These are phyloP conservation scores for Polylopha cassiicola DNA, from an alignment of 2,888 invertebrate genomes.

Conservation along the genomic window DNA sequence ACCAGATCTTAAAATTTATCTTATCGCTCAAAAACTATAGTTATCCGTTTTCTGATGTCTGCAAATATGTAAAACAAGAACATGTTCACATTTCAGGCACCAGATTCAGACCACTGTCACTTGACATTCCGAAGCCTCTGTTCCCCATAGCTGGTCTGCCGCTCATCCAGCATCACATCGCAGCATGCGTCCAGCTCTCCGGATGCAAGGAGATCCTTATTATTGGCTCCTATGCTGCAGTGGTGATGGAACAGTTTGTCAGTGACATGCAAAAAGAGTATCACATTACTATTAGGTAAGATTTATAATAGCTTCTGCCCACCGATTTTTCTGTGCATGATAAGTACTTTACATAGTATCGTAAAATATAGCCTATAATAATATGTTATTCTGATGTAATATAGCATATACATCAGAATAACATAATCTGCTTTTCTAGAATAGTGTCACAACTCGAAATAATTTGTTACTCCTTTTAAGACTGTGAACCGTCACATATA, in stretches of 20 bases:
- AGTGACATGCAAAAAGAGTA: slow-evolving; percentile 90
- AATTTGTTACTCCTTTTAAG: too few species aligned
- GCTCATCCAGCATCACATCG: slow-evolving; percentile 97
- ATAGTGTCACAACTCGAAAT: too few species aligned
- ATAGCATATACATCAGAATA: too few species aligned
- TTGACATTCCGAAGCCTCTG: slow-evolving; percentile 98
- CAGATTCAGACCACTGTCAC: slow-evolving; percentile 95
- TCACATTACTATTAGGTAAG: slow-evolving; percentile 86
- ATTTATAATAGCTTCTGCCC: too few species aligned
- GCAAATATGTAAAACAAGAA: slow-evolving; percentile 6
- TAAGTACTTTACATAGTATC: too few species aligned
- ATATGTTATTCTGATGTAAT: too few species aligned
- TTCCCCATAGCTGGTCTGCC: slow-evolving; percentile 98
- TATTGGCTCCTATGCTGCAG: slow-evolving; percentile 93
- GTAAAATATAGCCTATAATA: too few species aligned
- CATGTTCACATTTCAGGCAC: slow-evolving; percentile 82
- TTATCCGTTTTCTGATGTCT: not conserved
- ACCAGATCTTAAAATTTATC: too few species aligned
- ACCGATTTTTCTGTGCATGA: too few species aligned
- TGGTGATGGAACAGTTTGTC: slow-evolving; percentile 91
- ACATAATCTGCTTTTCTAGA: too few species aligned
- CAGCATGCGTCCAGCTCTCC: slow-evolving; percentile 88
- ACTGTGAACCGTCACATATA: too few species aligned
- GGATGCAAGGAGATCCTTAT: slow-evolving; percentile 93
- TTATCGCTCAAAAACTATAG: too few species aligned